Conservation (phyloP, 2,113 vertebrate genomes). For the Nyctibius bracteatus region DNA sequence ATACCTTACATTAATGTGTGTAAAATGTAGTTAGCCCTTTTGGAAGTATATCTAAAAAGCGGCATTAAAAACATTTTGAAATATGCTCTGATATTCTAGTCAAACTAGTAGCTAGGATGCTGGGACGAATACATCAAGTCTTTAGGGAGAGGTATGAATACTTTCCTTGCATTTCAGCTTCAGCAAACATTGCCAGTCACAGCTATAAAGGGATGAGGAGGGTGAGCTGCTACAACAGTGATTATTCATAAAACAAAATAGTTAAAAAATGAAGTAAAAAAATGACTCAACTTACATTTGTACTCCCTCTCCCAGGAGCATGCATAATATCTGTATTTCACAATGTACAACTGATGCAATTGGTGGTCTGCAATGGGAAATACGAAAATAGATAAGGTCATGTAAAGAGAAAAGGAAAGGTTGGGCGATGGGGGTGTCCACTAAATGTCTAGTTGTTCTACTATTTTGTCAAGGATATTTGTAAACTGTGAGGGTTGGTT, state of each 20-base stretch:
- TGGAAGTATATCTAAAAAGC: background rate
- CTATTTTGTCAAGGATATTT: conserved; percentile 33
- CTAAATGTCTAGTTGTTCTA: background rate
- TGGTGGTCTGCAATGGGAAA: background rate
- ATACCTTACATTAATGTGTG: background rate
- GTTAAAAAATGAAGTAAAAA: background rate
- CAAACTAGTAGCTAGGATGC: background rate
- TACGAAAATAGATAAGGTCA: background rate
- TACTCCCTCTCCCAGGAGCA: background rate
- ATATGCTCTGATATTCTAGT: background rate
- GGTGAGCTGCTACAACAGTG: background rate
- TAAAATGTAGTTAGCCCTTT: background rate
- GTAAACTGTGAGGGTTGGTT: no score
- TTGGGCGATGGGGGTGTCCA: background rate
- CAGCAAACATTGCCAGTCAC: background rate
- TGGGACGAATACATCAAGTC: background rate
- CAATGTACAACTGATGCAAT: background rate
- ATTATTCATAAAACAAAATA: background rate
- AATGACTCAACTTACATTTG: background rate
- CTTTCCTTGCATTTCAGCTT: background rate
- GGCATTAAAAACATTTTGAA: background rate
- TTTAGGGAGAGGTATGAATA: background rate
- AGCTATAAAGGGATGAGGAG: background rate
- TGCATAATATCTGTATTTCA: background rate
- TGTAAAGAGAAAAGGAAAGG: background rate